Base-by-base conservation (phyloP, 2,113 vertebrate genomes). In the Todiramphus chloris region DNA sequence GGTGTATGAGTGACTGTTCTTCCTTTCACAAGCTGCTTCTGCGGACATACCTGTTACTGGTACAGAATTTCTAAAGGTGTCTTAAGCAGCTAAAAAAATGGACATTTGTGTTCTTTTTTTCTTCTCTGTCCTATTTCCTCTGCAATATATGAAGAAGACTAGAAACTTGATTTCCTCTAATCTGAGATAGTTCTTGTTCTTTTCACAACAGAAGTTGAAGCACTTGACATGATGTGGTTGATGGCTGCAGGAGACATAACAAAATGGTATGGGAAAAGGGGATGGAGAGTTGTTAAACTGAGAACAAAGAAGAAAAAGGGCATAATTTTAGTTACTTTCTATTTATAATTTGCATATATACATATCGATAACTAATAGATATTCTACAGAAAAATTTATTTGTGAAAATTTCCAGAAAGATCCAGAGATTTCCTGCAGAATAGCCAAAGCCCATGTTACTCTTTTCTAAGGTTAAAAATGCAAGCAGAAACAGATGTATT, bases 381-480 rank as follows among this genome's bases (percentile, higher is more conserved):
- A 70, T 3, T 39, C 5, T 19, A 6, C 77, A 37, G 30, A 44
- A 74, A 79, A 70, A 4, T 20, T 11, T 48, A n/a, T 31, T 37
- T 0, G 3, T 84, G 12, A 60, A 56, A 66, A 13, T 33, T 66
- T 64, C 43, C 14, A 15, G 67, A 44, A 83, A 27, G 55, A 48
- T 44, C 5, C 21, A 58, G 43, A 33, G 8, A 43, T 59, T 84
- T 90, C 3, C 48, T 43, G 25, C 28, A 63, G 51, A 90, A 81
- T 56, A 51, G 83, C 3, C 7, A 33, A 92, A 90, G 19, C 5
- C 53, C 25, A 73, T 23, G 3, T 19, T 72, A 44, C 18, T 37
- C 30, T 81, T 78, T 73, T 56, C 30, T 41, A n/a, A 83, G 35
- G 11, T 81, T 68, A 56, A 87, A 89, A 94, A 90, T 68, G 5